Percentiles rank a stretch among this genome's conserved stretches.
Evolutionary conservation across 2,888 invertebrate genomes (phyloP).

Genomic region (Antitype chi): DNA sequence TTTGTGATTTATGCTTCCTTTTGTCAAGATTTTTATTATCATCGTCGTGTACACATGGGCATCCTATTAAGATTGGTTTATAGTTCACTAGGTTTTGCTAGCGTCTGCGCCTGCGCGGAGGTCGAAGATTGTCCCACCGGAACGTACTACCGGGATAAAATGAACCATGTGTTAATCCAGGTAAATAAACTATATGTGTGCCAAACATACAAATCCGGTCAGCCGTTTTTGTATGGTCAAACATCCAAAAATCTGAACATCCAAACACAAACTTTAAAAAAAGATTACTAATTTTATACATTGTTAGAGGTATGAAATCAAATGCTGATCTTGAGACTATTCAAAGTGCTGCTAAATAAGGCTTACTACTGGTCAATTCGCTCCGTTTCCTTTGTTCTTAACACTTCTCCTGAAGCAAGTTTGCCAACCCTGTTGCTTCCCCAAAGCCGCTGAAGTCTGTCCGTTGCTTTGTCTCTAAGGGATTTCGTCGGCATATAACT

Average conservation of each 20-base stretch:
- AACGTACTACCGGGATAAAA: too few relatives aligned
- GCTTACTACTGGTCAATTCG: not conserved
- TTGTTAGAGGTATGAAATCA: not conserved
- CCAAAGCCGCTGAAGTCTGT: constrained; percentile 50
- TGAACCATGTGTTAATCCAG: too few relatives aligned
- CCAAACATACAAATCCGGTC: too few relatives aligned
- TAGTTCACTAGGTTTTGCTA: not conserved
- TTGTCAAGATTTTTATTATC: constrained; percentile 24
- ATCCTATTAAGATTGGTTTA: not conserved
- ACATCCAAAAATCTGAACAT: too few relatives aligned
- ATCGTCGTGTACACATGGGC: not conserved
- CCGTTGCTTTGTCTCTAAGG: constrained; percentile 67
- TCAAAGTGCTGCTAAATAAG: not conserved
- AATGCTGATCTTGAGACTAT: constrained; percentile 6
- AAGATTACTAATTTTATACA: not conserved
- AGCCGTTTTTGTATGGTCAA: too few relatives aligned
- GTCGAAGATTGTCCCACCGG: too few relatives aligned
- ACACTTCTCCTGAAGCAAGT: not conserved
- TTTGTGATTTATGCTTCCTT: constrained; percentile 16
- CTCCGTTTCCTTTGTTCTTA: constrained; percentile 8
- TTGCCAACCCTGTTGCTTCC: constrained; percentile 46
- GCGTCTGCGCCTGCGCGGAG: too few relatives aligned
- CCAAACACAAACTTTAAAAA: too few relatives aligned
- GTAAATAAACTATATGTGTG: too few relatives aligned
- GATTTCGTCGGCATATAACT: constrained; percentile 67